phyloP scores from a whole-genome alignment of 2,888 invertebrate species.

The Drosophila multiciliata region DNA sequence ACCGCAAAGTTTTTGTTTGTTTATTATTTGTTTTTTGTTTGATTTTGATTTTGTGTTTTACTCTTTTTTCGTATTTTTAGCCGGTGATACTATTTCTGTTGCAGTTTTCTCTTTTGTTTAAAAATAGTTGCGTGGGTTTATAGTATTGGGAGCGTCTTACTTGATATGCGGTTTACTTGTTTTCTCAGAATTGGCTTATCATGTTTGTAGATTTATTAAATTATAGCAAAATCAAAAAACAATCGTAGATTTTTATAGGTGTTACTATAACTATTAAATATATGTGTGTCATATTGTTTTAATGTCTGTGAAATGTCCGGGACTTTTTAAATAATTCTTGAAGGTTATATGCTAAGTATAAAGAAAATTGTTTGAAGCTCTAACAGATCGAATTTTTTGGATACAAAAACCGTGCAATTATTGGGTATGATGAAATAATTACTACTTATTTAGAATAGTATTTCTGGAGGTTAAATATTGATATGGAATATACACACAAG shows the following conservation, averaged over 20 bases:
- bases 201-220: neutral
- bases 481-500: neutral
- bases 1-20: conserved; percentile 29
- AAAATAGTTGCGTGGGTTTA: conserved; percentile 26
- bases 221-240: neutral
- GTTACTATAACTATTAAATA: neutral
- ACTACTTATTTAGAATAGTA: neutral
- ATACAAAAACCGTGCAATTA: neutral
- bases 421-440: neutral
- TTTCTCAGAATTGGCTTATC: neutral
- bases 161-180: neutral
- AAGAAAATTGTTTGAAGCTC: neutral
- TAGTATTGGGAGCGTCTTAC: neutral
- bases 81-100: conserved; percentile 37
- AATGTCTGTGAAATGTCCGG: neutral
- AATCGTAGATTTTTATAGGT: neutral
- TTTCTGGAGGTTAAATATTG: neutral
- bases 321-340: neutral
- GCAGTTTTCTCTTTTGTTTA: conserved; percentile 19
- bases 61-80: conserved; percentile 30
- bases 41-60: conserved; percentile 15
- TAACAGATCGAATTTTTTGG: neutral
- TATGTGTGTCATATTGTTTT: neutral
- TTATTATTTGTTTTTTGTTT: conserved; percentile 29
- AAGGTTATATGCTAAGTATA: neutral